Evolutionary conservation across 2,888 invertebrate genomes (phyloP), one percentile per base, ranked within the genome.

Genomic region (Cryptophagus acutangulus): DNA sequence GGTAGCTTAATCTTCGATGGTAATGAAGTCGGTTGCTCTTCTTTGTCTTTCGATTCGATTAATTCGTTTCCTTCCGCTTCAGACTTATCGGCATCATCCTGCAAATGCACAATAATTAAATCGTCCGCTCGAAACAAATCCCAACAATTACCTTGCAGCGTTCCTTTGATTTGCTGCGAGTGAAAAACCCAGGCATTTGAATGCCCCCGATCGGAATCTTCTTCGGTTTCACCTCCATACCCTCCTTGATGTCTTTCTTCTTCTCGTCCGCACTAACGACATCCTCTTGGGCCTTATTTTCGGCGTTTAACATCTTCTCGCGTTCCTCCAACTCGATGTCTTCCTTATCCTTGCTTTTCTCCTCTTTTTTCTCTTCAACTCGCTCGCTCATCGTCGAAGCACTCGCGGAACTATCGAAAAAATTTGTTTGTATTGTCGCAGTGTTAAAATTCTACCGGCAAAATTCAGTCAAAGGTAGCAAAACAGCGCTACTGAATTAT

Each of bases 141-240:
- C 16, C 8, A 10, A 36, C 3, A 36, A 2, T 48, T 71, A 82
- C 83, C 79, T 81, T 87, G 69, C 74, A 77, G 52, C 77, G 81
- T 65, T 83, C 83, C 62, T 80, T 81, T 48, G 86, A 84, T 53
- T 82, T 82, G 63, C 81, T 82, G 54, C 84, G 80, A 44, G 82
- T 83, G 59, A 87, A 87, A 71, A 87, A 88, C 10, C 87, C 87
- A 2, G 88, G 88, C 79, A 88, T 83, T 71, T 87, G 87, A 49
- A 88, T 85, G n/a, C 86, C 88, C 35, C 87, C 88, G 58, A 87
- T 88, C 2, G 88, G 88, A 57, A 87, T 87, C 65, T 86, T 87
- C 65, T 83, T 85, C 42, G 84, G 84, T 61, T 83, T 82, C 18
- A 84, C 84, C 70, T 84, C 84, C 46, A 83, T 76, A 35, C 82